Base-by-base conservation (phyloP, 2,113 vertebrate genomes). In the Nansenia antarctica region DNA sequence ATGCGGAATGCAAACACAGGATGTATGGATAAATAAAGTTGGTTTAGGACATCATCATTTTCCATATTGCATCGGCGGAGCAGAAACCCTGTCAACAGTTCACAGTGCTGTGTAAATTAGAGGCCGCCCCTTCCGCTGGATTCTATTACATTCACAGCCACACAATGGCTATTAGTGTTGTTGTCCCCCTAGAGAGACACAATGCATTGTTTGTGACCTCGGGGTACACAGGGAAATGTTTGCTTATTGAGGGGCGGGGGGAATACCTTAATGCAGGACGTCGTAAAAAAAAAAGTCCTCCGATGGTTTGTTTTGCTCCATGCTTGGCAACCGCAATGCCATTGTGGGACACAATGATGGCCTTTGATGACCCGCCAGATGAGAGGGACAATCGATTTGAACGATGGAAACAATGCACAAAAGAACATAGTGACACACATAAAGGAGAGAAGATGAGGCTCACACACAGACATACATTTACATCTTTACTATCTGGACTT, bases 361-460 rank as follows among this genome's bases (percentile, higher is more conserved):
- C 30, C 37, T 74, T 76, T 74, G 65, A 78, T 77, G 67, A 39
- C 42, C 12, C 18, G 35, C 52, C 30, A 15, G 54, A 74, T 62
- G 60, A 65, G 73, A 49, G 63, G 76, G 61, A 77, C 80, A 79
- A 79, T 84, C 70, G 47, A 78, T 74, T 57, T 62, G 72, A 71
- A 69, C 78, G 64, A 42, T 63, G 64, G 70, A 52, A 62, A 81
- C 78, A 74, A 74, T 65, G 73, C 64, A 79, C 82, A 81, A 77
- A 73, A 72, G 60, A 82, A 59, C 66, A 74, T 7, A 20, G 31
- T 82, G 80, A 78, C 84, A 85, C 75, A 86, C 69, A 83, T 72
- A 30, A 52, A 71, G 58, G 9, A 58, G 34, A 47, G 65, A 7
- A 65, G 42, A 30, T 53, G 37, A 11, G 54, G 67, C 62, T 52